Base-by-base conservation (phyloP, 2,113 vertebrate species). In the Perognathus longimembris region DNA sequence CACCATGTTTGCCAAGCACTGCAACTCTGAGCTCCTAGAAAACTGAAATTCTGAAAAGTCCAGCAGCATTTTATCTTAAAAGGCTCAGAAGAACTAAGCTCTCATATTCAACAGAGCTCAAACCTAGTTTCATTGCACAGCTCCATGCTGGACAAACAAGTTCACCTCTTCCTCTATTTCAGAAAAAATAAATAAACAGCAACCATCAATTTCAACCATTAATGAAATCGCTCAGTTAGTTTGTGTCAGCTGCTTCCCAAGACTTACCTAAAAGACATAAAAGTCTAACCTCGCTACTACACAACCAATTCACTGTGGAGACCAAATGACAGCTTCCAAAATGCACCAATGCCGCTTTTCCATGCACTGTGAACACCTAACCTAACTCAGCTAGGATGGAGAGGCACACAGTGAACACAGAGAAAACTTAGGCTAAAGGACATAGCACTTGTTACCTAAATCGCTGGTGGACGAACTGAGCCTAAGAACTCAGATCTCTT, bases 61-160 rank as follows among this genome's bases (percentile, higher is more conserved):
- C n/a, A n/a, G n/a, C 74, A 76, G 54, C 32, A 66, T 50, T 92
- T 81, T 69, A 83, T 28, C 15, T 85, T 80, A 80, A 77, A 71
- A 70, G 17, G 9, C 4, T 78, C n/a, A 20, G 36, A 86, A 91
- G 28, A 92, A 82, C 80, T 66, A 57, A 18, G 26, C 12, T 38
- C 12, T 73, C 36, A 76, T 57, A 3, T 54, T 89, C 45, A 70
- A 54, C 76, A 75, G 40, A 84, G 7, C 24, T 50, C 45, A 67
- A 32, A 54, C 11, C 50, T 8, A 59, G 54, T 93, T 89, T 66
- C 34, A 74, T 26, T 38, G 22, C n/a, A 79, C 3, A 78, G 11
- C n/a, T 70, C 59, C 66, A 30, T 50, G 70, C 45, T 73, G 54
- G 59, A 75, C 26, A 76, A 77, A 9, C n/a, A 69, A 77, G 28